Evolutionary conservation across 1,140 invertebrate species (phyloP), one percentile per base, ranked within the genome.

Genomic region (Nymphalis io): DNA sequence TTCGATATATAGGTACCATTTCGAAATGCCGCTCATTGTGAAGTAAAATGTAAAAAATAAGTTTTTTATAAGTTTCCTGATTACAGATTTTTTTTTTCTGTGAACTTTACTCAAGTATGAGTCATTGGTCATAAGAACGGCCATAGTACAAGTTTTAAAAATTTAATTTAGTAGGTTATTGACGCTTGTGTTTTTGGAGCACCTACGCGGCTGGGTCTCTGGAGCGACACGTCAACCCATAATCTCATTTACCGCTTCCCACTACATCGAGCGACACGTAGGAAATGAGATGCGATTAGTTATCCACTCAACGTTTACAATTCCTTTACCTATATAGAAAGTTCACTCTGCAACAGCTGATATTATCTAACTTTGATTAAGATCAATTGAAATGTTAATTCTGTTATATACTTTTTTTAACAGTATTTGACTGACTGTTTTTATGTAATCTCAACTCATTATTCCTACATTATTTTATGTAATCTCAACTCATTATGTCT

Each of bases 211-310:
- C 68, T 70, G 58, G 74, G 68, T 76, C 72, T 81, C 74, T 78
- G 75, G 78, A 81, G 76, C 79, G 76, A 76, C 33, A 53, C 74
- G 74, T 76, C 79, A 81, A 67, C 61, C 78, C 75, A 81, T 81
- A 82, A 85, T 85, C 79, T 83, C 80, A 84, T 84, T 85, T 80
- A 76, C 46, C 77, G 76, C 78, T 80, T 79, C 74, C 80, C 73
- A 80, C 82, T 82, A 81, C 76, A 82, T 76, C 76, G 71, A 74
- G 75, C 79, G 82, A 87, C 82, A 81, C 63, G 78, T 74, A 75
- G 85, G 83, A 84, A 87, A 85, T 84, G 78, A 82, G 81, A 81
- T 80, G 78, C 78, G 79, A 87, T 83, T 84, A 82, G 75, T 80
- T 81, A 71, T 66, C 61, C 69, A 65, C 60, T 60, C 55, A 60